Evolutionary conservation across 2,797 vertebrate genomes (phyloP), one percentile per base, ranked within the genome.

Genomic region (Glossophaga mutica): DNA sequence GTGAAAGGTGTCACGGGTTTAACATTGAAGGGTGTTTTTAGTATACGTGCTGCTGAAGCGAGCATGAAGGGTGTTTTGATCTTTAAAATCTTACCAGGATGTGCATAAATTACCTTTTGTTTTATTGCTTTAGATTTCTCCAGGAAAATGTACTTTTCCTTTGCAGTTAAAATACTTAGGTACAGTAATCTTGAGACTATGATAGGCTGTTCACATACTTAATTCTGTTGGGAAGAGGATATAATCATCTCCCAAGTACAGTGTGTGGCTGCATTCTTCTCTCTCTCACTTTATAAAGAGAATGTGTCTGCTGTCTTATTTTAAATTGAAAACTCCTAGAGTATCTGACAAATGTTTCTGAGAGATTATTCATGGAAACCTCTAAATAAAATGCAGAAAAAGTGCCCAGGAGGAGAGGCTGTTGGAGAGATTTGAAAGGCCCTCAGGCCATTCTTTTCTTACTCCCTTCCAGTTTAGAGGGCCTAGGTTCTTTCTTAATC

Each of bases 111-210:
- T 92, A 52, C 29, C 67, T 78, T 70, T 78, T 76, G 21, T 96
- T 92, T 50, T 78, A 91, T 82, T 93, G 52, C n/a, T 94, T 87
- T 84, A 71, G 26, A 46, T 74, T 89, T 94, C 57, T 91, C 11
- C 10, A 91, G 26, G 48, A 73, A 29, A 84, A 26, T 84, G 22
- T 48, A 6, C 21, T 73, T 91, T 93, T 68, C 6, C 46, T 95
- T 95, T 96, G 7, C 39, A 92, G 48, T 70, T 81, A 82, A 90
- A 94, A 26, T 44, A 65, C n/a, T 93, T 86, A 21, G 46, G 73
- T 9, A 44, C 48, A 87, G 91, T 95, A 92, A 57, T 0, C 0
- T 87, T 89, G 12, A 73, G 9, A 44, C 55, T 92, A 42, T 96
- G 81, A 5, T 19, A 70, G 67, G 32, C 6, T 76, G n/a, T 95